Evolutionary conservation across 2,888 invertebrate genomes (phyloP).

Genomic region (Lumbricus terrestris): DNA sequence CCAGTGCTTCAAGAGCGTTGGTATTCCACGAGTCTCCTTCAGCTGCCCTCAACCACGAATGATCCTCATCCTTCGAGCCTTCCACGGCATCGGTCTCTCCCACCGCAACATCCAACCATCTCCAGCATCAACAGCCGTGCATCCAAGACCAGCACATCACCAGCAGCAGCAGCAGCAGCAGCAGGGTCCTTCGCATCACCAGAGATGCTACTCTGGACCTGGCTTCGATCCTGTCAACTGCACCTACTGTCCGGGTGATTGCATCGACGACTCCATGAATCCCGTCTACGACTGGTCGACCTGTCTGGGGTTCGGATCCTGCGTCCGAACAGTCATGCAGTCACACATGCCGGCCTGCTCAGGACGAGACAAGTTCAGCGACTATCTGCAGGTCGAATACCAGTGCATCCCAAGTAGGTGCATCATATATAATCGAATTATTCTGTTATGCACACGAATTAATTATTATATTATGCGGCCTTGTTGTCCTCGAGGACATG

Average conservation of each 20-base stretch:
- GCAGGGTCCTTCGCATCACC: not conserved
- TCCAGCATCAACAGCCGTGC: not conserved
- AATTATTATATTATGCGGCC: no score
- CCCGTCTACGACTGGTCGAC: constrained; percentile 40
- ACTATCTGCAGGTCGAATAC: constrained; percentile 41
- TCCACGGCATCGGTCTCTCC: constrained; percentile 35
- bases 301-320: constrained; percentile 38
- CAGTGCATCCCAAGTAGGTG: constrained; percentile 38
- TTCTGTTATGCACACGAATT: no score
- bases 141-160: not conserved
- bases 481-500: no score
- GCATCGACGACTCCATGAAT: constrained; percentile 39
- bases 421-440: constrained; percentile 15
- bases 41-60: constrained; percentile 24
- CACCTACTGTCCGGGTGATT: constrained; percentile 37
- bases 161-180: no score
- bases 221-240: constrained; percentile 32
- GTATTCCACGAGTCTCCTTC: constrained; percentile 37
- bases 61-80: constrained; percentile 36
- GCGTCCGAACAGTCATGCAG: constrained; percentile 38
- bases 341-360: constrained; percentile 37
- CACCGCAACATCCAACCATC: not conserved
- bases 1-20: constrained; percentile 39
- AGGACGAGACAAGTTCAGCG: constrained; percentile 36
- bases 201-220: constrained; percentile 23